Percentiles rank a stretch among this genome's conserved stretches.
Conservation (phyloP, 2,888 invertebrate genomes). For the Glaucopsyche alexis region DNA sequence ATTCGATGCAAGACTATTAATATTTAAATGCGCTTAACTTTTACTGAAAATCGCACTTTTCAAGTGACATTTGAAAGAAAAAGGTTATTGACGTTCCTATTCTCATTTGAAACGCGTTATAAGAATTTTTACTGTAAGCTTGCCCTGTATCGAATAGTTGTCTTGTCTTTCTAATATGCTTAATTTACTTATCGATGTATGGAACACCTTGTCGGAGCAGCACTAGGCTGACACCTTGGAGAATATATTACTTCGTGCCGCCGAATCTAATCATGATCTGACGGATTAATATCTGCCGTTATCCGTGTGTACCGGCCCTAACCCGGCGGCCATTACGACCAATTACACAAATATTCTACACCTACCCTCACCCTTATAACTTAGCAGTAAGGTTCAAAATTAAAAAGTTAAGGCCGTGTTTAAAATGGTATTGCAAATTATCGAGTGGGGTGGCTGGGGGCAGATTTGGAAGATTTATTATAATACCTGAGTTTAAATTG, state of each 20-base stretch:
- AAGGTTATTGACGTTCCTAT: no score
- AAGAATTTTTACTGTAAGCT: no score
- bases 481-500: constrained; percentile 71
- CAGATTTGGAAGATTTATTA: constrained; percentile 67
- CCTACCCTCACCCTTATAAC: constrained; percentile 41
- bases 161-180: background rate
- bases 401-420: background rate
- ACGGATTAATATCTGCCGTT: constrained; percentile 74
- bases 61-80: no score
- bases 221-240: constrained; percentile 62
- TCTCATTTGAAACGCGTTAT: no score
- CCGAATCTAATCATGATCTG: constrained; percentile 78
- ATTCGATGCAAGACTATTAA: no score
- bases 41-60: no score
- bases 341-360: constrained; percentile 45
- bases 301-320: constrained; percentile 57
- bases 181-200: constrained; percentile 33
- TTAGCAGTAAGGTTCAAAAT: constrained; percentile 40
- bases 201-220: constrained; percentile 33
- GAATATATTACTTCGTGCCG: constrained; percentile 76
- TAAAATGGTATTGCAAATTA: constrained; percentile 47
- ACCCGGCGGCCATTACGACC: constrained; percentile 60
- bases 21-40: no score
- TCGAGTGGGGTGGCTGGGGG: constrained; percentile 56
- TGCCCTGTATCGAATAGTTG: no score